Base-by-base conservation (phyloP, 2,797 vertebrate species). In the Oreochromis mossambicus region DNA sequence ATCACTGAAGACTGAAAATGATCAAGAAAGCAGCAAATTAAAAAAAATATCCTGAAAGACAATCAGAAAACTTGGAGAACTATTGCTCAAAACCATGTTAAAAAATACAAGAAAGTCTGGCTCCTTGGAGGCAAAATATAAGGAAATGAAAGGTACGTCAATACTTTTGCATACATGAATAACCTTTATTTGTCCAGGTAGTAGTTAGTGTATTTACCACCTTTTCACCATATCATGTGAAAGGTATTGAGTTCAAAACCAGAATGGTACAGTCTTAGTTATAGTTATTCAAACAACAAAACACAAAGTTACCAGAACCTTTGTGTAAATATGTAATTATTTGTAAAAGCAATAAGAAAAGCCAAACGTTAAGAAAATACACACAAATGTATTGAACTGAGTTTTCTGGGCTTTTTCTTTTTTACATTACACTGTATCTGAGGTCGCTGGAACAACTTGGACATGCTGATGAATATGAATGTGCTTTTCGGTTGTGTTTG, bases 161-260 rank as follows among this genome's bases (percentile, higher is more conserved):
- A 68, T 15, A 26, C 5, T 0, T 70, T 70, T 46, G n/a, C 21
- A 26, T 17, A 17, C 21, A 0, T 2, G 0, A 43, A 70, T 70
- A 17, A 46, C 41, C 66, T 46, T 26, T 21, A 70, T 26, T 46
- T 46, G 38, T 24, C 13, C 21, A 26, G 3, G 13, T 46, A 9
- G 38, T 51, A 7, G 48, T 19, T 26, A 43, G 66, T 70, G 36
- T 36, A 24, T 68, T 41, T 41, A 5, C n/a, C 19, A 21, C 11
- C 0, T n/a, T 58, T 17, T 58, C 55, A 2, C 0, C 55, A 32
- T 32, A 58, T 58, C 0, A 7, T 1, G 11, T 66, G 19, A 38
- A 36, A 36, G 32, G 19, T 38, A 36, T n/a, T 38, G 61, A 58
- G 15, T 8, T 66, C 34, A 12, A 38, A 63, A 12, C 19, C 61